Conservation (phyloP, 2,797 vertebrate genomes). For the Semotilus atromaculatus region DNA sequence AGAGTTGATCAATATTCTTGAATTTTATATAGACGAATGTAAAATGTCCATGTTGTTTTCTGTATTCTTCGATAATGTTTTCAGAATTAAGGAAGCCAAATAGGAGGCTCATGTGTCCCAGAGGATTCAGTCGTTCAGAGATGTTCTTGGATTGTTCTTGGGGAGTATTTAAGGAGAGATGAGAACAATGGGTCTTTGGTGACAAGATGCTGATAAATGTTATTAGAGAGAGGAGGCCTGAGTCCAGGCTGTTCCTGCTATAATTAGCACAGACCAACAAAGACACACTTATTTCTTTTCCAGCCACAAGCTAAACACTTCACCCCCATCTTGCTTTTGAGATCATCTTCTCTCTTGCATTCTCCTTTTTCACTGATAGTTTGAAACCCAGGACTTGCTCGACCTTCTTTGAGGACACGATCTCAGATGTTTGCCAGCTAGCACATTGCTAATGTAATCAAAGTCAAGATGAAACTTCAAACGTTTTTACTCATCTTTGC, state of each 20-base stretch:
- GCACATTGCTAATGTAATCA: slow-evolving; percentile 36
- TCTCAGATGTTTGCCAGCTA: slow-evolving; percentile 7
- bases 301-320: slow-evolving; percentile 39
- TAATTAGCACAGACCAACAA: slow-evolving; percentile 61
- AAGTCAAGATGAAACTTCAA: slow-evolving; percentile 20
- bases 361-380: slow-evolving; percentile 36
- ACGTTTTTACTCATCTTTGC: background rate
- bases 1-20: slow-evolving; percentile 23
- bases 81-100: background rate
- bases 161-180: slow-evolving; percentile 52
- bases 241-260: slow-evolving; percentile 50
- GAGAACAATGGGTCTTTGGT: slow-evolving; percentile 59
- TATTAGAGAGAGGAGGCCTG: slow-evolving; percentile 56
- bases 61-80: background rate
- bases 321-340: slow-evolving; percentile 40
- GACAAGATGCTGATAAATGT: slow-evolving; percentile 58
- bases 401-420: slow-evolving; percentile 31
- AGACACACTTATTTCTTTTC: slow-evolving; percentile 40
- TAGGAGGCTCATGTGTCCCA: slow-evolving; percentile 19
- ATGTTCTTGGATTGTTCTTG: slow-evolving; percentile 48
- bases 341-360: slow-evolving; percentile 38
- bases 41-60: background rate
- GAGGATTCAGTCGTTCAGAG: background rate
- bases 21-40: slow-evolving; percentile 12
- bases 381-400: slow-evolving; percentile 22